Percentiles rank a stretch among this genome's conserved stretches.
These are phyloP conservation scores for Felis chaus DNA, from an alignment of 2,113 vertebrate genomes.

Conservation along the genomic window DNA sequence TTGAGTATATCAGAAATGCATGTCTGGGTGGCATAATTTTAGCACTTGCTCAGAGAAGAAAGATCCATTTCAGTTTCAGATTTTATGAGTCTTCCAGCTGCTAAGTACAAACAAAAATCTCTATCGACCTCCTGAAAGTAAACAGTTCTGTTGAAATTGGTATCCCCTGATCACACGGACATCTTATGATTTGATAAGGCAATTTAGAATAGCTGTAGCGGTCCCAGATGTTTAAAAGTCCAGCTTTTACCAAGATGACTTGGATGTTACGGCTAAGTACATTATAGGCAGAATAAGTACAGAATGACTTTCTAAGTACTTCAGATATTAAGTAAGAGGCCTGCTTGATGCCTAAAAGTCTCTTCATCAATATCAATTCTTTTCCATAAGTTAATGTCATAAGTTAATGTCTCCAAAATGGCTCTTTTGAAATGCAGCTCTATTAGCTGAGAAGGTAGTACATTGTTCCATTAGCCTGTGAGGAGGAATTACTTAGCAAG, in stretches of 20 bases:
- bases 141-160: conserved; percentile 36
- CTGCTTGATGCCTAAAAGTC: neutral
- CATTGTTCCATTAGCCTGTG: conserved; percentile 15
- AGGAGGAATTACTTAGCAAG: conserved; percentile 21
- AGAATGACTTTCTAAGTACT: conserved; percentile 36
- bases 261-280: neutral
- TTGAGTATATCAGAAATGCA: neutral
- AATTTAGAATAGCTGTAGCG: neutral
- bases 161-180: neutral
- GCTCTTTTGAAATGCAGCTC: neutral
- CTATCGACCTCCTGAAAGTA: neutral
- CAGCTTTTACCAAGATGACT: neutral
- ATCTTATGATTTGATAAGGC: conserved; percentile 19
- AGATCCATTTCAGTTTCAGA: neutral
- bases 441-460: neutral
- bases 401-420: conserved; percentile 39
- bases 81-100: neutral
- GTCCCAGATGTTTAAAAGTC: conserved; percentile 21
- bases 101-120: neutral
- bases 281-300: neutral
- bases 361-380: neutral
- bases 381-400: neutral
- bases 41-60: neutral
- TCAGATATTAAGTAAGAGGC: neutral
- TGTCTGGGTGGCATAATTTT: neutral